Base-by-base conservation (phyloP, 2,113 vertebrate genomes). In the Gopherus flavomarginatus region DNA sequence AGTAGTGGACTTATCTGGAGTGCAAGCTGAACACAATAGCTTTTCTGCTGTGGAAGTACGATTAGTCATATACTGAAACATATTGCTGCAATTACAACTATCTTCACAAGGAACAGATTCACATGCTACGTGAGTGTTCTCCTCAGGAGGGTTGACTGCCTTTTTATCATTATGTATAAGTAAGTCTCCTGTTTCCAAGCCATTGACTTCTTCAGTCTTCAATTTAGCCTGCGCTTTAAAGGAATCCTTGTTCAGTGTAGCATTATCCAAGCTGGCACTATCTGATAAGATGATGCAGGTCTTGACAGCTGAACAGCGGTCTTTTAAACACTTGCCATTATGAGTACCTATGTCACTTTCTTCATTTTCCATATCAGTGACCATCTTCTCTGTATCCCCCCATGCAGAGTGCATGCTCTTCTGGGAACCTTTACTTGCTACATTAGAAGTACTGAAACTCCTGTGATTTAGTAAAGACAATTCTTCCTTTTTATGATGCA, bases 261-360 rank as follows among this genome's bases (percentile, higher is more conserved):
- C 83, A 80, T 82, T 84, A 87, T 90, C 90, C 50, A 79, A n/a
- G 52, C 0, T 0, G 5, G 80, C 7, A 38, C 8, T 90, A 62
- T 75, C 44, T 78, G 95, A 90, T 79, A 96, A 94, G 90, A 96
- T 16, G 86, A 75, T 92, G 65, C 57, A 91, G 85, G 83, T 53
- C 69, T 53, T 86, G 35, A 78, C 80, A 97, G 89, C 83, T 90
- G 89, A 52, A 93, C 47, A 56, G 85, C 87, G 87, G 0, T 87
- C 29, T 90, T 96, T 72, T 10, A 35, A 8, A 19, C 12, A 65
- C 29, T 10, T 65, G 24, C 83, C 90, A 82, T 94, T 85, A 52
- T 24, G 83, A 72, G 50, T 29, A 92, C 62, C 22, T 6, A 29
- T 88, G 59, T 91, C 38, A 62, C 69, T 31, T 38, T 47, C 38